Evolutionary conservation across 2,888 invertebrate species (phyloP).

Genomic region (Epistrophe grossulariae): DNA sequence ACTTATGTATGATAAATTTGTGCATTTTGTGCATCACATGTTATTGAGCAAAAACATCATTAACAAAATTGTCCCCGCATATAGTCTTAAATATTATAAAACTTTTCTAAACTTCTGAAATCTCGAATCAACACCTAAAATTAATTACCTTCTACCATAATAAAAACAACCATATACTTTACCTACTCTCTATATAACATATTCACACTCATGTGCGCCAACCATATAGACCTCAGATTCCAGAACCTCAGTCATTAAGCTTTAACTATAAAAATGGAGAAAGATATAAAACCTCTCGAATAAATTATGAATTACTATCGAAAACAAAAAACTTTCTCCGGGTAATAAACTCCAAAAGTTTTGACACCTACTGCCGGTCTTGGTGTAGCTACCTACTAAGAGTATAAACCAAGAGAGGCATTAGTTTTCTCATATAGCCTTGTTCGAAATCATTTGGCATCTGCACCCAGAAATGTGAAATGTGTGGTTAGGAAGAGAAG

Average conservation of each 20-base stretch:
- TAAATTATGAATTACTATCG: slow-evolving; percentile 62
- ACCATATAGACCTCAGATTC: not conserved
- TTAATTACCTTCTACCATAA: slow-evolving; percentile 49
- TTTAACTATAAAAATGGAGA: slow-evolving; percentile 6
- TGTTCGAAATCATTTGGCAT: not conserved
- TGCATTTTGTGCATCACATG: not conserved
- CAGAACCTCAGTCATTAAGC: slow-evolving; percentile 54
- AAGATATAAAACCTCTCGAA: slow-evolving; percentile 38
- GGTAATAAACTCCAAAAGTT: slow-evolving; percentile 63
- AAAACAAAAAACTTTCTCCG: slow-evolving; percentile 52
- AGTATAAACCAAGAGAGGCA: slow-evolving; percentile 19
- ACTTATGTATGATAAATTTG: not conserved
- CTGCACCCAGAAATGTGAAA: slow-evolving; percentile 5
- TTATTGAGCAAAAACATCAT: not conserved
- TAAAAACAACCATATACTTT: not conserved
- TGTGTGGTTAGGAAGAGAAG: slow-evolving; percentile 5
- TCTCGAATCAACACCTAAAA: slow-evolving; percentile 59
- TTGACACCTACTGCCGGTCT: slow-evolving; percentile 56
- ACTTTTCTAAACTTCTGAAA: slow-evolving; percentile 40
- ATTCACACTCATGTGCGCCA: slow-evolving; percentile 32
- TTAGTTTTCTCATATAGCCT: slow-evolving; percentile 28
- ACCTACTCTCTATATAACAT: not conserved
- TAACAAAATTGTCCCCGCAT: not conserved
- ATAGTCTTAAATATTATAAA: not conserved
- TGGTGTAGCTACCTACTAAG: not conserved